A percentile compares a stretch with the other conserved stretches of the same genome.
These are phyloP conservation scores for Porites australiensis DNA, from an alignment of 64 coral and sea anemone species.

Conservation along the genomic window DNA sequence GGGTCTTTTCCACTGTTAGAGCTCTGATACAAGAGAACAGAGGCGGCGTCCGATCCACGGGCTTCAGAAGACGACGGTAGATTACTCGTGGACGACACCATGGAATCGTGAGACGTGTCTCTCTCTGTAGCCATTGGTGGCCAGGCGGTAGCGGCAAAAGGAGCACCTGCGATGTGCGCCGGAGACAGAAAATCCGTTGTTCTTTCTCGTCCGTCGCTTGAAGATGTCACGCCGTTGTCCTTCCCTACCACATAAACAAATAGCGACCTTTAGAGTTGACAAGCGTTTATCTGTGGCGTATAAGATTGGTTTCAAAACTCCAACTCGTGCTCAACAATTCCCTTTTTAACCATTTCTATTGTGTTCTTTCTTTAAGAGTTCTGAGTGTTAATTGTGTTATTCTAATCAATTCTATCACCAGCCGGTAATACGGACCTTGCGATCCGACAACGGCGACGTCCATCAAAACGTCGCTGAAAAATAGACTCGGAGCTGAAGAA, in stretches of 20 bases:
- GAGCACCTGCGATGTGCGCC: not conserved
- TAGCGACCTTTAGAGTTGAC: too few relatives aligned
- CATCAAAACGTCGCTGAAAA: too few relatives aligned
- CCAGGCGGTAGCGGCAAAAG: not conserved
- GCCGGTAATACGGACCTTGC: too few relatives aligned
- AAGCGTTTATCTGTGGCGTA: too few relatives aligned
- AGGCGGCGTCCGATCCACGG: slow-evolving; percentile 90
- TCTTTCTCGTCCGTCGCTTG: slow-evolving; percentile 80
- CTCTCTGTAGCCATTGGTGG: slow-evolving; percentile 43
- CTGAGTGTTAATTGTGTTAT: too few relatives aligned
- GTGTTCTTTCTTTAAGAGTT: too few relatives aligned
- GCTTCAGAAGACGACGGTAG: slow-evolving; percentile 74
- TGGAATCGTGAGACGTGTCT: slow-evolving; percentile 86
- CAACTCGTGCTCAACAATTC: too few relatives aligned
- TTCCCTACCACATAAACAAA: slow-evolving; percentile 45
- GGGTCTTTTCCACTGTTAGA: slow-evolving; percentile 88
- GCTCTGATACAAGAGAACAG: slow-evolving; percentile 92
- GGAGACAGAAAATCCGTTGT: not conserved
- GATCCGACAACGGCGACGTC: too few relatives aligned
- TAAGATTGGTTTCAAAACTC: too few relatives aligned
- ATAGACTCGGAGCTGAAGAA: too few relatives aligned
- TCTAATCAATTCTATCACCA: too few relatives aligned
- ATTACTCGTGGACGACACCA: slow-evolving; percentile 95
- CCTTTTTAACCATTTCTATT: too few relatives aligned
- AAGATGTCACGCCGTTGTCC: slow-evolving; percentile 92